These are phyloP conservation scores for Vulpes ferrilata DNA, from an alignment of 2,113 vertebrate genomes.

Conservation along the genomic window DNA sequence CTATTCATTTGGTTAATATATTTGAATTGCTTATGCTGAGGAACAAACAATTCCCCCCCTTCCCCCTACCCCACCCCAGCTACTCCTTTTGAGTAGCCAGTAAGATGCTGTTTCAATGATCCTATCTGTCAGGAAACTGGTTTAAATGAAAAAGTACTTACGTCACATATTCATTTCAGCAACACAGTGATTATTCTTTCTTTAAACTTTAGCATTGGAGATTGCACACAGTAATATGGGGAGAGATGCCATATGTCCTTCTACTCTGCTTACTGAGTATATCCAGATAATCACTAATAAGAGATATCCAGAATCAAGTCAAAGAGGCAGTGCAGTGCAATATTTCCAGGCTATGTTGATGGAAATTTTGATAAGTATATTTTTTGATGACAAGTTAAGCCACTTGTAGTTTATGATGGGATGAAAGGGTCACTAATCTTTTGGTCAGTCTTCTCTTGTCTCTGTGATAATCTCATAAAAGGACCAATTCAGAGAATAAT, in stretches of 20 bases:
- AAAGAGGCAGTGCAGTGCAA: neutral
- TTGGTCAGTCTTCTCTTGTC: slow-evolving; percentile 64
- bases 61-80: accelerated
- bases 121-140: neutral
- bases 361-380: slow-evolving; percentile 41
- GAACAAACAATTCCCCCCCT: neutral
- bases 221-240: neutral
- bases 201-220: neutral
- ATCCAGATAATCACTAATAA: neutral
- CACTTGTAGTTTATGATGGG: slow-evolving; percentile 62
- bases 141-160: neutral
- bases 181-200: neutral
- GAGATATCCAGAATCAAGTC: neutral
- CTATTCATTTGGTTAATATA: slow-evolving; percentile 4
- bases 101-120: neutral
- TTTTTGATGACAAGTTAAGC: slow-evolving; percentile 59
- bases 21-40: neutral
- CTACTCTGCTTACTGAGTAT: neutral
- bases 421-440: slow-evolving; percentile 56
- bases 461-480: slow-evolving; percentile 67
- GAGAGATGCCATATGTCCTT: neutral
- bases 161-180: neutral
- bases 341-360: neutral
- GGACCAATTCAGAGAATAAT: slow-evolving; percentile 34
- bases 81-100: neutral